A percentile compares a stretch with the other conserved stretches of the same genome.
phyloP scores from a whole-genome alignment of 2,113 vertebrate species.

The Cacatua alba region DNA sequence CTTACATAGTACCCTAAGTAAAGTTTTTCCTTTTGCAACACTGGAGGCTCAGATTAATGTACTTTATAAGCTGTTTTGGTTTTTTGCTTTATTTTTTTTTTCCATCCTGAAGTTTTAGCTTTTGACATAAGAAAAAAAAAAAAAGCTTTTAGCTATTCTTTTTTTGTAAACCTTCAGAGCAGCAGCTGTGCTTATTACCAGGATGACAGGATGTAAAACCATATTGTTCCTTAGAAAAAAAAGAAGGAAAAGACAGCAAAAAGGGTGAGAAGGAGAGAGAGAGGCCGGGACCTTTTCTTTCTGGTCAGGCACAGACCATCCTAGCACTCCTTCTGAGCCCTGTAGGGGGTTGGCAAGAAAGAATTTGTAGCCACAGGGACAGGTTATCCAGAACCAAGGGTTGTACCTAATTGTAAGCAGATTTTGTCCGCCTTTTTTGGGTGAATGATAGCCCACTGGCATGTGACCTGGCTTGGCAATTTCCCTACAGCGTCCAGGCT shows the following conservation, averaged over 20 bases:
- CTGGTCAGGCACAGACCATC: slow-evolving; percentile 74
- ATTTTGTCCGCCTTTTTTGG: slow-evolving; percentile 72
- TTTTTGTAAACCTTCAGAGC: slow-evolving; percentile 46
- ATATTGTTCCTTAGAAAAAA: slow-evolving; percentile 25
- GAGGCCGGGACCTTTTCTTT: slow-evolving; percentile 48
- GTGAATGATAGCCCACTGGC: slow-evolving; percentile 83
- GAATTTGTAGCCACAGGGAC: slow-evolving; percentile 79
- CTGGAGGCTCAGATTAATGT: neutral
- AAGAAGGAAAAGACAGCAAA: neutral
- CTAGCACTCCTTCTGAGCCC: slow-evolving; percentile 76
- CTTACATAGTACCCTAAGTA: too few relatives aligned
- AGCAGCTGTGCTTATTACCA: slow-evolving; percentile 63
- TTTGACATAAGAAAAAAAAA: neutral
- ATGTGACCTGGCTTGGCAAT: slow-evolving; percentile 81
- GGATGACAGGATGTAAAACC: slow-evolving; percentile 21
- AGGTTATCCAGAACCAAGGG: slow-evolving; percentile 76
- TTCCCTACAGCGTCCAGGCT: slow-evolving; percentile 72
- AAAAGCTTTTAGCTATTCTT: neutral
- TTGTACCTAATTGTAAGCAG: slow-evolving; percentile 87
- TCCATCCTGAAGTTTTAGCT: neutral
- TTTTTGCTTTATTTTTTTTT: neutral
- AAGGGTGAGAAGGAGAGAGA: slow-evolving; percentile 31
- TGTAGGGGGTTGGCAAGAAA: slow-evolving; percentile 84
- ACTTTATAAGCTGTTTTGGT: neutral
- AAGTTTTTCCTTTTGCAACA: neutral